Conservation (phyloP, 1,140 invertebrate genomes). For the Acromyrmex heyeri region DNA sequence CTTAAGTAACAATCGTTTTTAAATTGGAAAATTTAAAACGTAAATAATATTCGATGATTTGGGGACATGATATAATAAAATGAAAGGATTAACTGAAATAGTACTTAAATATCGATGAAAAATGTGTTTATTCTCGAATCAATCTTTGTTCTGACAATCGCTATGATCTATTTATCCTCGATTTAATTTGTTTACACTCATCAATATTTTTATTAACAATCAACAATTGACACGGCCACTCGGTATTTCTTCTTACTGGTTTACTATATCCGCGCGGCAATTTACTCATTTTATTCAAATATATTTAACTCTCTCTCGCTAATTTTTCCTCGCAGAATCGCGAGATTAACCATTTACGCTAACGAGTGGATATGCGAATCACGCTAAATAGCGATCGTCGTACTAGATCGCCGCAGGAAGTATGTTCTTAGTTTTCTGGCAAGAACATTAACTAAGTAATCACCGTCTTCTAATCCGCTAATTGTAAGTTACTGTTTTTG, state of each 20-base stretch:
- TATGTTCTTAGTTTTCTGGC: constrained; percentile 4
- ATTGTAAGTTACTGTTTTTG: constrained; percentile 65
- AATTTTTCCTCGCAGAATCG: neutral
- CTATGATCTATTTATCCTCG: neutral
- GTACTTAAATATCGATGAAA: constrained; percentile 30
- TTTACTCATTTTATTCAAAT: neutral
- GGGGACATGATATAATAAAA: neutral
- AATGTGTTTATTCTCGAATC: constrained; percentile 44
- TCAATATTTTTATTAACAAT: constrained; percentile 37
- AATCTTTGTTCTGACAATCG: constrained; percentile 20
- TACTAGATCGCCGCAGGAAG: constrained; percentile 6
- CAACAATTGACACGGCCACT: constrained; percentile 45
- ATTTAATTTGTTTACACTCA: constrained; percentile 41
- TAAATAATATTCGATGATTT: neutral
- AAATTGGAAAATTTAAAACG: neutral
- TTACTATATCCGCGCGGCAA: neutral
- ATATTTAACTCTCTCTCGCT: neutral
- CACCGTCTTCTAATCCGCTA: constrained; percentile 6
- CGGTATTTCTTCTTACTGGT: neutral
- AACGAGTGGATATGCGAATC: constrained; percentile 23
- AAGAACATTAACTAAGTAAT: constrained; percentile 48
- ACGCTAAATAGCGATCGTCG: constrained; percentile 37
- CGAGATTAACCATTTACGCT: neutral
- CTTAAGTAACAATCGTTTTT: neutral
- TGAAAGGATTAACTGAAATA: constrained; percentile 23